Conservation (phyloP, 2,113 vertebrate species). For the Sylvia atricapilla region DNA sequence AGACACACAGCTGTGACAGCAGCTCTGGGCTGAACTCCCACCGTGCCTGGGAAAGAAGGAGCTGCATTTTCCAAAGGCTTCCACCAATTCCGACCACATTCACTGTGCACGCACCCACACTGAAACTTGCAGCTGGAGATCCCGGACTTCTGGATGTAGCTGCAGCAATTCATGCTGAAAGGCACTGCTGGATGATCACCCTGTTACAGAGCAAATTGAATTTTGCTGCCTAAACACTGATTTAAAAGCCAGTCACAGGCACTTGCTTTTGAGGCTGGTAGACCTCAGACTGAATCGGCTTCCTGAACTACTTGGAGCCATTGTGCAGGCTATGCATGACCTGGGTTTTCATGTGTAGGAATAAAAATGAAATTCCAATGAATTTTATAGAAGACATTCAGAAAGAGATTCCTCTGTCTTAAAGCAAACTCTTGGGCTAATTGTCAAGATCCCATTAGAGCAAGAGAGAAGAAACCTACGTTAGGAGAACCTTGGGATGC, state of each 20-base stretch:
- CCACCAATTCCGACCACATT: accelerated
- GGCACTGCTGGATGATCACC: neutral
- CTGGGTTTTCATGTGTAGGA: neutral
- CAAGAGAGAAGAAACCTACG: neutral
- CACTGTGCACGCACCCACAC: neutral
- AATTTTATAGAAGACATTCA: neutral
- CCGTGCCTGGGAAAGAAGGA: neutral
- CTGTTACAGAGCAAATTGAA: neutral
- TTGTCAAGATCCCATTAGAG: neutral
- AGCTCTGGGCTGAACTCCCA: neutral
- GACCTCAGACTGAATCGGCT: neutral
- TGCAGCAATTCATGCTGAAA: neutral
- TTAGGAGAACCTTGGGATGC: neutral
- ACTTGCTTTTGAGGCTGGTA: neutral
- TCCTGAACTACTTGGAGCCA: neutral
- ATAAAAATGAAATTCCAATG: neutral
- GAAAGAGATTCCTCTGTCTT: neutral
- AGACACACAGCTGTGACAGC: neutral
- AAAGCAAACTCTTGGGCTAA: neutral
- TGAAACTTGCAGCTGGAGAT: neutral
- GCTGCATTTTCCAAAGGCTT: neutral
- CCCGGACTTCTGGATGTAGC: neutral
- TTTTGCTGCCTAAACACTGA: neutral
- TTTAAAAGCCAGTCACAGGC: neutral
- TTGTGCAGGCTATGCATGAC: neutral